Evolutionary conservation across 2,113 vertebrate genomes (phyloP), one percentile per base, ranked within the genome.

Genomic region (Saccopteryx bilineata): DNA sequence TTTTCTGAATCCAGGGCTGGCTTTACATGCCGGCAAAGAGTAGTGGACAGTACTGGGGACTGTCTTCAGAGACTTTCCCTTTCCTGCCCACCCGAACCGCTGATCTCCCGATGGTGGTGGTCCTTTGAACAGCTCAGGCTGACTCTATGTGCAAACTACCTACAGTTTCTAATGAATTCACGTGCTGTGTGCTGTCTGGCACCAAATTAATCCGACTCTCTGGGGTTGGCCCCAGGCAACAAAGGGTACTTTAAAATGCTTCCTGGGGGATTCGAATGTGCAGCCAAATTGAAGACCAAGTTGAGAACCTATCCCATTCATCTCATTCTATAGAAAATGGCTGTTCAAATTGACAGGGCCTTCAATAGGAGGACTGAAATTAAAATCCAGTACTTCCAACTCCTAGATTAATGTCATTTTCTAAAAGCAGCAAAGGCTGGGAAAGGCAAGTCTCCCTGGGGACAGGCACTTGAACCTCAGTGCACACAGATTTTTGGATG

Each of bases 101-200:
- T 66, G 60, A 56, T 12, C 74, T 63, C 39, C 91, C 71, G 28
- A n/a, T 58, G 23, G 39, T 24, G 1, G 23, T n/a, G 19, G 26
- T 54, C 26, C 69, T 18, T 19, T 15, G 46, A 84, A 71, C 2
- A 46, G 28, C 65, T 84, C 48, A 48, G 24, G 17, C 24, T 61
- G 54, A 93, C 74, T 63, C 2, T 4, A 0, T 0, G 1, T 54
- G 74, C 66, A 63, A 76, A 74, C 31, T 46, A 13, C 33, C n/a
- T 24, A 76, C 24, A 71, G 39, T 76, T 85, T 17, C 31, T 23
- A 85, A 26, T 68, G 65, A 72, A 19, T 65, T 31, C 8, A 31
- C 7, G 9, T 17, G 8, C 2, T 15, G 19, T 24, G 17, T 56
- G 24, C 65, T 8, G 6, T 5, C 8, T 5, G 4, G 12, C 17